Evolutionary conservation across 1,140 invertebrate genomes (phyloP), one percentile per base, ranked within the genome.

Genomic region (Drosophila rhopaloa): DNA sequence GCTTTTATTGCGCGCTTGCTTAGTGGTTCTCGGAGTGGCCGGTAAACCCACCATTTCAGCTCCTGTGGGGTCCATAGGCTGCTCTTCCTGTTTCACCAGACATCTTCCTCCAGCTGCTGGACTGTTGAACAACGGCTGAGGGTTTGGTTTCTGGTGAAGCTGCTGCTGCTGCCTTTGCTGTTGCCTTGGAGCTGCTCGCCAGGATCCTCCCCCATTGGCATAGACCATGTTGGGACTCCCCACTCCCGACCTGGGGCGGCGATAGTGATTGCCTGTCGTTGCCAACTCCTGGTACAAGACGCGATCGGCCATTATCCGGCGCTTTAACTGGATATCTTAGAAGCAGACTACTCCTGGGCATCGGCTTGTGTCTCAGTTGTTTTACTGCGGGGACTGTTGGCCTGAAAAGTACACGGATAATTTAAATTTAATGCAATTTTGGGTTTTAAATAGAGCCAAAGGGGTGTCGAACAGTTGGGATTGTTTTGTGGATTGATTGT

Each of bases 221-320:
- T 60, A 63, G 8, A 6, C 60, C 27, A 61, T 35, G 19, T 29
- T 19, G 37, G 60, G 9, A 5, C 32, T 53, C 4, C 32, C 38
- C 27, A 60, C 19, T 10, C 60, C 55, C 29, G 55, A 11, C 9
- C 60, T 63, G 10, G 60, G 38, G 13, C 60, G 60, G 14, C 60
- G 60, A n/a, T 60, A 57, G 27, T 59, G 54, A 19, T 9, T 53
- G 8, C 50, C 50, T 4, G 60, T 29, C 56, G 60, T 13, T 0
- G 56, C 60, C 60, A 63, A n/a, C 16, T 63, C 60, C 37, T 63
- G 60, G 55, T 41, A 63, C 38, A 63, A 13, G 56, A 60, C 60
- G 16, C 60, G 55, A 8, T 63, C 60, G 55, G 55, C 60, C 60
- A 63, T 63, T 60, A 24, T 62, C 16, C 14, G 27, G 27, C 27